These are phyloP conservation scores for Hydroisotoma schaefferi DNA, from an alignment of 2,888 invertebrate genomes.

Conservation along the genomic window DNA sequence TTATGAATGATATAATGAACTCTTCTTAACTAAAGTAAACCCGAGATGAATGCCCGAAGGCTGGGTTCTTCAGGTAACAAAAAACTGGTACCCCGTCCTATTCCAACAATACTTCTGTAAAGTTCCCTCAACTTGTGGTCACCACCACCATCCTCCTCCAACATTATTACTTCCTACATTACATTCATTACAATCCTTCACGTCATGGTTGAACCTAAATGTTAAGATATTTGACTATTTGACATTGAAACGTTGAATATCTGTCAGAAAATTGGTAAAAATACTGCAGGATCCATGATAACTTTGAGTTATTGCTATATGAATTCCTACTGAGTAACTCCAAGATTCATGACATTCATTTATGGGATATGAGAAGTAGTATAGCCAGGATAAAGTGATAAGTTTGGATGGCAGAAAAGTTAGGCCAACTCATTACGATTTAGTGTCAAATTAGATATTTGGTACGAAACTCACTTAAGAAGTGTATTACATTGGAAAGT, in stretches of 20 bases:
- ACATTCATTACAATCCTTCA: not conserved
- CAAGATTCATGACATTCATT: too few species aligned
- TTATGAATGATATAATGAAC: not conserved
- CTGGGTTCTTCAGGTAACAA: not conserved
- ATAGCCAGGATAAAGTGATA: too few species aligned
- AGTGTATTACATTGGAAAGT: too few species aligned
- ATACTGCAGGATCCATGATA: too few species aligned
- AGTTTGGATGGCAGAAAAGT: too few species aligned
- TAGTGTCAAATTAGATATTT: too few species aligned
- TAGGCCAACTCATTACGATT: too few species aligned
- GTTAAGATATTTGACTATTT: not conserved
- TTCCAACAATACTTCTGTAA: slow-evolving; percentile 1
- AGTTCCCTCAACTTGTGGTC: not conserved
- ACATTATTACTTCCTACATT: not conserved
- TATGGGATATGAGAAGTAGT: too few species aligned
- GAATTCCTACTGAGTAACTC: too few species aligned
- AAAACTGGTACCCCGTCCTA: slow-evolving; percentile 1
- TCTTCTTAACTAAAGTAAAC: not conserved
- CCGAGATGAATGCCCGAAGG: slow-evolving; percentile 11
- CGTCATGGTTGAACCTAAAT: not conserved
- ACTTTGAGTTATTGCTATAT: too few species aligned
- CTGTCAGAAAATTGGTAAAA: too few species aligned
- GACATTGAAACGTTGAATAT: not conserved
- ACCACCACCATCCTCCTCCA: not conserved
- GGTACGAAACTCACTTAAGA: too few species aligned